Base-by-base conservation (phyloP, 2,888 invertebrate genomes). In the Pyrrhia umbra region DNA sequence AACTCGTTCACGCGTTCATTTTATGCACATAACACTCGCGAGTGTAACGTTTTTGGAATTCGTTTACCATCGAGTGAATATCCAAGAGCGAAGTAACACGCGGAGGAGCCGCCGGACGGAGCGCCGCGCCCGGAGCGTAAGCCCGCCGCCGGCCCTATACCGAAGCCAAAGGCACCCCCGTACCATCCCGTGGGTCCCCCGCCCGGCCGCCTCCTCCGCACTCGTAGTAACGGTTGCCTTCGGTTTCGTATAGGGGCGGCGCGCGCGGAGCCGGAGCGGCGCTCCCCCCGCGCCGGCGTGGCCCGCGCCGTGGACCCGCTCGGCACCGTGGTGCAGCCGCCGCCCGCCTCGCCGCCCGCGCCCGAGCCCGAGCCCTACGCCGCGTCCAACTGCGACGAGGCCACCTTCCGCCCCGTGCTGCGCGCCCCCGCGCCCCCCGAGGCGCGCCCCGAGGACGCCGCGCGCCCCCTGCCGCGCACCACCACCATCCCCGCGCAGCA, bases 161-260 rank as follows among this genome's bases (percentile, higher is more conserved):
- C 89, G 89, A 92, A 93, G 95, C 95, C 95, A 88, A 95, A 95
- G 95, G 95, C 95, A 94, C 86, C 92, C 92, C 6, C 55, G 56
- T 59, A 42, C 57, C 60, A 57, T 73, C 54, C 46, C 63, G 39
- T 46, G 54, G 49, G 55, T 54, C 45, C 40, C 30, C 45, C 50
- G 52, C 50, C 75, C 70, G 85, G 74, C 83, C 79, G 68, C 39
- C 74, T 73, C 71, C 71, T 73, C 71, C 71, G 70, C 75, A 62
- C 61, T 54, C 75, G 82, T 83, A 90, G 89, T 92, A 89, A 88
- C 88, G 93, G 96, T 96, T 96, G 97, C 97, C 97, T 97, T 97
- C 97, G 97, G 97, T 97, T 97, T 91, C 89, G 96, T 96, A 96
- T 96, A 97, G 97, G 96, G 96, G 96, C 94, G 94, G 82, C 75